These are phyloP conservation scores for Dynastes grantii DNA, from an alignment of 2,888 invertebrate species.

Conservation along the genomic window DNA sequence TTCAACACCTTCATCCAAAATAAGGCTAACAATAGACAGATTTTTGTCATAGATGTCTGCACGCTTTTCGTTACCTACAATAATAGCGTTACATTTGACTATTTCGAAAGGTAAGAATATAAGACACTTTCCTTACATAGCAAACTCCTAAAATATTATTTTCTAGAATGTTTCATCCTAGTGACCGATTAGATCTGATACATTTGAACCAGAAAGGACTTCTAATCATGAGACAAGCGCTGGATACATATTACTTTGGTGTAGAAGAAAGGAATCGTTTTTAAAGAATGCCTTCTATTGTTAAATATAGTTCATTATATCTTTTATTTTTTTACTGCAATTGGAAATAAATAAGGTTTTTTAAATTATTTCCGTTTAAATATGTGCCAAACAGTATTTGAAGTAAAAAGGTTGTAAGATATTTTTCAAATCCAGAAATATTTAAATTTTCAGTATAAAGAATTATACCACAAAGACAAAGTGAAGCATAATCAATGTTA, in stretches of 20 bases:
- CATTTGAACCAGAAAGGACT: slow-evolving; percentile 40
- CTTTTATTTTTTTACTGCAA: no score
- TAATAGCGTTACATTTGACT: not conserved
- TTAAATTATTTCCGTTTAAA: no score
- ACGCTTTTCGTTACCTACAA: not conserved
- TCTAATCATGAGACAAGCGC: not conserved
- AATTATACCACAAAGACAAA: no score
- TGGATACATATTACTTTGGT: slow-evolving; percentile 16
- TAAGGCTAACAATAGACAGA: not conserved
- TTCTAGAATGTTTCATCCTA: slow-evolving; percentile 23
- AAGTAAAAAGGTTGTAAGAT: no score
- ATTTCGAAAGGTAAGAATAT: not conserved
- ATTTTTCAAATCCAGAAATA: no score
- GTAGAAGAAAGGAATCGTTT: not conserved
- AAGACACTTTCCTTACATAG: not conserved
- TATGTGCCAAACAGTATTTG: no score
- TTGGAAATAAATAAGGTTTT: no score
- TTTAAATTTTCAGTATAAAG: no score
- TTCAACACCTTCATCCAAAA: not conserved
- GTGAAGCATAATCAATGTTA: no score
- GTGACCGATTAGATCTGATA: slow-evolving; percentile 23
- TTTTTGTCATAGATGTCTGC: not conserved
- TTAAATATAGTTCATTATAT: no score
- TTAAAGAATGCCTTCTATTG: no score
- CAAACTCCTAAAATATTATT: not conserved